Conservation (phyloP, 2,113 vertebrate genomes). For the Ginglymostoma cirratum region DNA sequence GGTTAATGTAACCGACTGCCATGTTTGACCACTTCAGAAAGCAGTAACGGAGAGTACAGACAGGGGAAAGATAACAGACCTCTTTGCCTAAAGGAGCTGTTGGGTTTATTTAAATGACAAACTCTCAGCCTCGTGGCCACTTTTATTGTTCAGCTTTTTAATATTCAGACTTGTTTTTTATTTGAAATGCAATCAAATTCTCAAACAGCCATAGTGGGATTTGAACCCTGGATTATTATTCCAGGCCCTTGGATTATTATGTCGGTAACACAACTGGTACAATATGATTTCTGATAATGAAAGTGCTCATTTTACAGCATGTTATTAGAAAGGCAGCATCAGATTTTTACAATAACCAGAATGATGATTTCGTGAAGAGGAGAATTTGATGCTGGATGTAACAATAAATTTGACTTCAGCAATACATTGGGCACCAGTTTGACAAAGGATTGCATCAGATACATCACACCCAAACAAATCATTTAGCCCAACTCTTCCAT, state of each 20-base stretch:
- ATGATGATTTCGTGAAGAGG: not conserved
- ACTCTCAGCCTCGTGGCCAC: not conserved
- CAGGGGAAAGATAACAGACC: not conserved
- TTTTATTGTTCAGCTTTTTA: not conserved
- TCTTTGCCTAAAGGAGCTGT: not conserved
- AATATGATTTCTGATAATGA: not conserved
- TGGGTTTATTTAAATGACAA: not conserved
- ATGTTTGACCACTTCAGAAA: not conserved
- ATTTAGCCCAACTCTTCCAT: not conserved
- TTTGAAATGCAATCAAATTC: not conserved
- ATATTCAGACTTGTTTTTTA: not conserved
- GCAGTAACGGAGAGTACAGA: not conserved
- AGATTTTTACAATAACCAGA: not conserved
- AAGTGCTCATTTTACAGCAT: not conserved
- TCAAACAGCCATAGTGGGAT: not conserved
- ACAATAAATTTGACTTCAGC: not conserved
- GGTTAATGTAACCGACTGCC: not conserved
- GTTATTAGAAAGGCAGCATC: not conserved
- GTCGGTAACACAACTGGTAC: not conserved
- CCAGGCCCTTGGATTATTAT: not conserved
- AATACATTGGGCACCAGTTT: not conserved
- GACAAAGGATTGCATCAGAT: not conserved
- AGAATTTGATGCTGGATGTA: not conserved
- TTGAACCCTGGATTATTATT: not conserved
- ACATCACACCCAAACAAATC: not conserved